A percentile compares a stretch with the other conserved stretches of the same genome.
These are phyloP conservation scores for Littorina saxatilis DNA, from an alignment of 1,140 invertebrate genomes.

Conservation along the genomic window DNA sequence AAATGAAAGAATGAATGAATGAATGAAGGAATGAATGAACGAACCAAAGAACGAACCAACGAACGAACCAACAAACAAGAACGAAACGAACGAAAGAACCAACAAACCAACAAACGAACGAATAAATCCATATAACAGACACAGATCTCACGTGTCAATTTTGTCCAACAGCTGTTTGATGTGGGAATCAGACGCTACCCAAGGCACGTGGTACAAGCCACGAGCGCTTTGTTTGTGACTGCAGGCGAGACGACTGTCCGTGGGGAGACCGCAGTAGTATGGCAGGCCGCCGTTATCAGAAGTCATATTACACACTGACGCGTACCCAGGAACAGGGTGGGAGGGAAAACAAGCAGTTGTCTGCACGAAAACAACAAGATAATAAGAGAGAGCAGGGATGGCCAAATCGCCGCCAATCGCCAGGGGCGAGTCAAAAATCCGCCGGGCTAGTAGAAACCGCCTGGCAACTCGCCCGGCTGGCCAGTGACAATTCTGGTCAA, in stretches of 20 bases:
- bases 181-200: background rate
- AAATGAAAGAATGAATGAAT: no score
- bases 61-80: background rate
- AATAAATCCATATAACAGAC: background rate
- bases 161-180: background rate
- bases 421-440: no score
- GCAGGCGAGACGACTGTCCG: background rate
- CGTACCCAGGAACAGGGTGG: background rate
- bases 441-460: no score
- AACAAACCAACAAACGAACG: no score
- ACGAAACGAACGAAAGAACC: background rate
- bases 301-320: background rate
- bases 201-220: background rate
- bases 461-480: no score
- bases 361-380: background rate
- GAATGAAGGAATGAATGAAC: no score
- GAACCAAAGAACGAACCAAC: background rate
- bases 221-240: no score
- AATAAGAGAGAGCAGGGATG: background rate
- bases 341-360: background rate
- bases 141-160: background rate
- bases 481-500: no score
- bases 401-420: background rate
- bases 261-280: conserved; percentile 3
- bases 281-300: background rate